Evolutionary conservation across 1,140 invertebrate genomes (phyloP), one percentile per base, ranked within the genome.

Genomic region (Drosophila yakuba): DNA sequence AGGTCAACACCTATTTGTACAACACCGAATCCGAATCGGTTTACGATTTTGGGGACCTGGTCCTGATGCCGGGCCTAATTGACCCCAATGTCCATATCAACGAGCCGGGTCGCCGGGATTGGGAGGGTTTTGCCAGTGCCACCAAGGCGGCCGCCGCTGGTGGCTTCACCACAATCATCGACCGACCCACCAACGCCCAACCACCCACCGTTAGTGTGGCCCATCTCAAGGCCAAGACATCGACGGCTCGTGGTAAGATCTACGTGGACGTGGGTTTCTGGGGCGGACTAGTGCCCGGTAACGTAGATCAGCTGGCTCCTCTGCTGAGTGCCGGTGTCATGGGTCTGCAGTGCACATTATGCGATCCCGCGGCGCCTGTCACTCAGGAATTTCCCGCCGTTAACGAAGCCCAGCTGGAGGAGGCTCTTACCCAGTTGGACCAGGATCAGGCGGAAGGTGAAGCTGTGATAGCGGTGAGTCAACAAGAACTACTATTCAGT

Each of bases 81-180:
- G 97, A 98, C 93, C 95, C 97, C 1, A 97, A 98, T 90, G 97
- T 98, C 1, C 97, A 98, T 84, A 94, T 98, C 4, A 95, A 97
- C 75, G 97, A 98, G 91, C 97, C 97, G 1, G 97, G 97, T 0
- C 93, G 95, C 15, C 95, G 94, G 0, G 94, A 95, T 11, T 96
- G 95, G 95, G 96, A 97, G 92, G 95, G 95, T 5, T 96, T 95
- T 92, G 91, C 90, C 2, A 94, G 95, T 2, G 96, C 95, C 11
- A 96, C 96, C 8, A 93, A 92, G 77, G 95, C 96, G 6, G 96
- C 96, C 2, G 95, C 95, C 2, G 95, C 94, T 11, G 96, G 95
- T 6, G 96, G 96, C 11, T 94, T 96, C 35, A 96, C 96, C 8
- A 96, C 95, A 28, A 94, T 96, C 28, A 93, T 95, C 17, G 96